Evolutionary conservation across 2,113 vertebrate genomes (phyloP).

Genomic region (Ptychochromis oligacanthus): DNA sequence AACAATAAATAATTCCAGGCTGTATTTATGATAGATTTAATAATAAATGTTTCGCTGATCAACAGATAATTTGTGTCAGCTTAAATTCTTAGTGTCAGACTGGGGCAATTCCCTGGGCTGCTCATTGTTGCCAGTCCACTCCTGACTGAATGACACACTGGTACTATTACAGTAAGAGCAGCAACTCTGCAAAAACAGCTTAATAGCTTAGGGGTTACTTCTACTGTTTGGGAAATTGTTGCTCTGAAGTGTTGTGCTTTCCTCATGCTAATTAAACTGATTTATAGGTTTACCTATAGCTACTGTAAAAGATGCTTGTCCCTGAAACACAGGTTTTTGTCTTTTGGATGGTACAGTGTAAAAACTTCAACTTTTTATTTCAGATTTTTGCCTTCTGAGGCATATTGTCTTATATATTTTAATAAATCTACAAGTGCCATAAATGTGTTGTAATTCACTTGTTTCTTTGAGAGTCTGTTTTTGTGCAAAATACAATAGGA

Average conservation of each 20-base stretch:
- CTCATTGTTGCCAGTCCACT: neutral
- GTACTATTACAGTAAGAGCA: neutral
- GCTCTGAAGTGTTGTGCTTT: neutral
- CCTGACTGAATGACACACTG: neutral
- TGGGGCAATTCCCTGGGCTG: neutral
- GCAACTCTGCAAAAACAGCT: neutral
- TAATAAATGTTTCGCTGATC: neutral
- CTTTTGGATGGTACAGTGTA: neutral
- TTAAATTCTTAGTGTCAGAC: neutral
- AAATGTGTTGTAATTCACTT: neutral
- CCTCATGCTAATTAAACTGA: conserved; percentile 14
- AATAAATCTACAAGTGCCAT: neutral
- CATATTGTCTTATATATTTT: neutral
- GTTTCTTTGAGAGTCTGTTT: neutral
- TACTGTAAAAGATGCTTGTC: neutral
- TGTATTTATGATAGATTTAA: neutral
- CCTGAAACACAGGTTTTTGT: neutral
- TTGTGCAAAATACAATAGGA: conserved; percentile 1
- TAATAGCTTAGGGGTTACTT: conserved; percentile 1
- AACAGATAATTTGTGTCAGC: neutral
- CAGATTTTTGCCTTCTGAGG: neutral
- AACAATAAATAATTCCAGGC: neutral
- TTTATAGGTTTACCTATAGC: neutral
- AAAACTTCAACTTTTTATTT: neutral
- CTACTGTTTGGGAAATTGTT: neutral